Base-by-base conservation (phyloP, 2,888 invertebrate species). In the Reticulitermes lucifugus region DNA sequence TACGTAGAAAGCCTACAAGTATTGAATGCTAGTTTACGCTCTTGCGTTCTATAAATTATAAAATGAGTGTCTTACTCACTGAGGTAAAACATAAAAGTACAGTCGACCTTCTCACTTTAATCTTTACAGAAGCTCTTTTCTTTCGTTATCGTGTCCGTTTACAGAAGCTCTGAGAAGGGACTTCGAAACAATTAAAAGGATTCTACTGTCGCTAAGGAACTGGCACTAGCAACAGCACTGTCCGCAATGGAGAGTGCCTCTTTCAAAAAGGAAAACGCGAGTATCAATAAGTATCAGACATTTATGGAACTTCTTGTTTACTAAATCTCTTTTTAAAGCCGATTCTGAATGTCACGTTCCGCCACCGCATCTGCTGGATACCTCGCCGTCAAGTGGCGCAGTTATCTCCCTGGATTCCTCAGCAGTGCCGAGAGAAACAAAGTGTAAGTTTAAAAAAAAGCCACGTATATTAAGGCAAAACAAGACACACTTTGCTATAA, bases 391-490 rank as follows among this genome's bases (percentile, higher is more conserved):
- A 18, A 41, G 18, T 25, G 21, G 79, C 79, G 79, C 25, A 25
- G 18, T 46, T 25, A 79, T 79, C 21, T 60, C 81, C 46, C 81
- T 81, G 65, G 70, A 65, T 70, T 81, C 81, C 81, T 81, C 81
- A 81, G 81, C 81, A 81, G 81, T 81, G 81, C 81, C 70, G n/a
- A 81, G 65, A 81, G 65, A 81, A 25, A 80, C 7, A 79, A 29
- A 55, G 25, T 55, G 60, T 41, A 65, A 41, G 59, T 55, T 65
- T 41, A 41, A 41, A 81, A 70, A 18, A 81, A 81, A 81, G 81
- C 81, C 65, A 81, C 81, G 70, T 70, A 46, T 81, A 70, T 65
- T 65, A 70, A 81, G 43, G 81, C 65, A 81, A 81, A 81, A 70
- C 35, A 80, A 81, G 35, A 81, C 81, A 81, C 81, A 70, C 43